Conservation (phyloP, 2,888 invertebrate species). For the Coremacera marginata region DNA sequence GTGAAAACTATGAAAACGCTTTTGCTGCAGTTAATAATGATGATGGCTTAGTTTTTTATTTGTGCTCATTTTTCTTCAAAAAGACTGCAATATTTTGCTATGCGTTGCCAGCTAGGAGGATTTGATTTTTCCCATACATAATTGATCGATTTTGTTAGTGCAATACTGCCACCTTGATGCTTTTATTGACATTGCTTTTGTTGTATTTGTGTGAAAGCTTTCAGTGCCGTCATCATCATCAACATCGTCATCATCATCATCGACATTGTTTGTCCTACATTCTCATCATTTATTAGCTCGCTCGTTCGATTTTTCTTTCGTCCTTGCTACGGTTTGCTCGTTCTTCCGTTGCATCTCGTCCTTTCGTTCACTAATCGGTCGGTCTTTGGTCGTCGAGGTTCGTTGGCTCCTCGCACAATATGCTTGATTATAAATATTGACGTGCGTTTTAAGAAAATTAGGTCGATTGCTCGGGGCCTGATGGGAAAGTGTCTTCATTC, state of each 20-base stretch:
- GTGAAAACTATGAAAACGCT: background rate
- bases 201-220: constrained; percentile 3
- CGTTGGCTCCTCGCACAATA: constrained; percentile 20
- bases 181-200: constrained; percentile 13
- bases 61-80: background rate
- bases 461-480: constrained; percentile 32
- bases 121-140: constrained; percentile 10
- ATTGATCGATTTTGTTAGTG: constrained; percentile 30
- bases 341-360: background rate
- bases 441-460: constrained; percentile 34
- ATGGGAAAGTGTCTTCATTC: background rate
- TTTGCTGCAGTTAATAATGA: background rate
- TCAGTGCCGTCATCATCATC: background rate
- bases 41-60: background rate
- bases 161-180: constrained; percentile 2
- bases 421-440: constrained; percentile 39
- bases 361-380: background rate
- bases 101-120: background rate
- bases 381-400: background rate
- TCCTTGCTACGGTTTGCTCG: background rate
- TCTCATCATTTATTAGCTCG: constrained; percentile 15
- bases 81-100: background rate
- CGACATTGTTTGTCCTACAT: constrained; percentile 4
- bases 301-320: constrained; percentile 18
- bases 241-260: background rate